Base-by-base conservation (phyloP, 2,888 invertebrate genomes). In the Scaptomyza flava region DNA sequence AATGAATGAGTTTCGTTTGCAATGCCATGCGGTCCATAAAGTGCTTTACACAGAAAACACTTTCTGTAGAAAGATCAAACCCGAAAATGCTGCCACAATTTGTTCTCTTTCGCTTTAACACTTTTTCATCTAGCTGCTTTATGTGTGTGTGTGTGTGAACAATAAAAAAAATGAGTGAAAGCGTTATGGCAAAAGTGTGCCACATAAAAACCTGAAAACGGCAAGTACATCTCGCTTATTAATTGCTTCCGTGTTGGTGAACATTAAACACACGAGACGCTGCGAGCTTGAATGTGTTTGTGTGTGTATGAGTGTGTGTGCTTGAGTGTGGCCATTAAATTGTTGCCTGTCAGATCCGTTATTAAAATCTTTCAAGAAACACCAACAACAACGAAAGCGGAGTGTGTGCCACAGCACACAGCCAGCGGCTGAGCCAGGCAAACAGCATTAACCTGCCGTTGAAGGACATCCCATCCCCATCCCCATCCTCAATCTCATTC, bases 261-360 rank as follows among this genome's bases (percentile, higher is more conserved):
- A 77, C 76, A 77, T 77, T 69, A 77, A 77, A 68, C 61, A 12
- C 41, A 34, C 14, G 42, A n/a, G n/a, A 38, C 14, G 43, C 9
- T 30, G 11, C 41, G 33, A 4, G 30, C 14, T 14, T 8, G 38
- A 14, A 43, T 62, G 58, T 46, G 59, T 52, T 59, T 51, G 17
- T 17, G 17, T n/a, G n/a, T 17, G 17, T 17, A 17, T 17, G 17
- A 17, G 17, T 17, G 47, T 62, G 61, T 68, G 56, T 58, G 73
- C 71, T 80, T 81, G 76, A 81, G 82, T 84, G 70, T 47, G 66
- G 72, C 51, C 79, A 68, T 81, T 63, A 81, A 81, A 85, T 63
- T 81, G 72, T 66, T 71, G 62, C 72, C 77, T 36, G 77, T 47
- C 77, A 60, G 72, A 20, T 53, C 60, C 63, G 68, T 76, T 79